These are phyloP conservation scores for Willisornis vidua DNA, from an alignment of 2,113 vertebrate species.

Conservation along the genomic window DNA sequence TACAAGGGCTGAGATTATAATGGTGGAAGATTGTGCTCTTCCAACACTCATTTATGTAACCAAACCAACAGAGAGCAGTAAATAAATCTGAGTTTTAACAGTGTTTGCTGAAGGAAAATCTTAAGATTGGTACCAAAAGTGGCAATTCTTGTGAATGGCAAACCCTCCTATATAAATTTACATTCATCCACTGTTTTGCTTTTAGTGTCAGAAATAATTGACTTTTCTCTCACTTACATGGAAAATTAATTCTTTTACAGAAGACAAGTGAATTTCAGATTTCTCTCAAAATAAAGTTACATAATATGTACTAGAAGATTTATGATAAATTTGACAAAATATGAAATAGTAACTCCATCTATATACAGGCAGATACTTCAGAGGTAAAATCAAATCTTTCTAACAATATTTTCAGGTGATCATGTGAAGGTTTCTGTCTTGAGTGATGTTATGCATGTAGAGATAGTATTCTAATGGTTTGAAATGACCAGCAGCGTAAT, in stretches of 20 bases:
- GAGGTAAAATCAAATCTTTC: neutral
- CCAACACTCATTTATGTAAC: neutral
- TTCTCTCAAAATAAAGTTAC: neutral
- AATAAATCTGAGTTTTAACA: neutral
- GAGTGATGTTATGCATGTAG: neutral
- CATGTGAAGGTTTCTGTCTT: neutral
- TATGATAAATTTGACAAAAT: neutral
- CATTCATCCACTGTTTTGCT: neutral
- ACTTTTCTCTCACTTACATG: neutral
- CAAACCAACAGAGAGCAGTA: neutral
- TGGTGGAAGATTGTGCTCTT: neutral
- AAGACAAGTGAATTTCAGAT: neutral
- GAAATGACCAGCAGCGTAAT: neutral
- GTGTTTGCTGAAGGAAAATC: neutral
- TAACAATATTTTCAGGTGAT: neutral
- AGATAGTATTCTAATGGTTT: neutral
- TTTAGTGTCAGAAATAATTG: neutral
- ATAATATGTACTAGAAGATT: neutral
- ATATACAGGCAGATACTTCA: neutral
- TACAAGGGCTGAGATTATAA: neutral
- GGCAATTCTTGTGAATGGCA: neutral
- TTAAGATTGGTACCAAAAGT: neutral
- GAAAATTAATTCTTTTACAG: neutral
- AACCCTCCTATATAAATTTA: neutral
- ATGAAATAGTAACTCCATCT: neutral